Evolutionary conservation across 2,888 invertebrate species (phyloP).

Genomic region (Pseudococcus longispinus): DNA sequence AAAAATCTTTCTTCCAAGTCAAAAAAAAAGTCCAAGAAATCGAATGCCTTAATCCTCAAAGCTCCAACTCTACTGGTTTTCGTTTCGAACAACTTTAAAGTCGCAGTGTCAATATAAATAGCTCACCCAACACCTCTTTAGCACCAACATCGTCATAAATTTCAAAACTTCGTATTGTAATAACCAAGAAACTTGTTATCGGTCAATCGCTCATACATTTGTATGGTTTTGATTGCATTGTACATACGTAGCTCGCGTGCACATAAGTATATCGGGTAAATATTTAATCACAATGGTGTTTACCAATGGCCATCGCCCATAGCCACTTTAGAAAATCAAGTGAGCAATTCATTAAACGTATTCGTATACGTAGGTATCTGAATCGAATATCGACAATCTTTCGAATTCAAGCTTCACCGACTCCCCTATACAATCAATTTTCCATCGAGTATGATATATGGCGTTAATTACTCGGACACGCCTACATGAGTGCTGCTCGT

Average conservation of each 20-base stretch:
- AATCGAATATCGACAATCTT: background rate
- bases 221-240: background rate
- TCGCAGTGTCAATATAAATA: too few species aligned
- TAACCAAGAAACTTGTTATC: background rate
- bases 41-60: too few species aligned
- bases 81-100: too few species aligned
- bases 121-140: too few species aligned
- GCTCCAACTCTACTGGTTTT: too few species aligned
- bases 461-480: slow-evolving; percentile 37
- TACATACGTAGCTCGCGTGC: background rate
- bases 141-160: too few species aligned
- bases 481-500: background rate
- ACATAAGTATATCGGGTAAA: background rate
- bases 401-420: background rate
- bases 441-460: background rate
- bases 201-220: background rate
- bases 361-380: background rate
- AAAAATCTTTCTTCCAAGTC: too few species aligned
- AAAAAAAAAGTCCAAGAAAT: too few species aligned
- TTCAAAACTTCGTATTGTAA: too few species aligned
- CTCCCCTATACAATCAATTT: slow-evolving; percentile 28
- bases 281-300: background rate
- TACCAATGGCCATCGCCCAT: background rate
- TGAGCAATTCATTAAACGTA: background rate
- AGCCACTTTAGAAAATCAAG: slow-evolving; percentile 13